Evolutionary conservation across 1,140 invertebrate species (phyloP).

Genomic region (Sitophilus oryzae): DNA sequence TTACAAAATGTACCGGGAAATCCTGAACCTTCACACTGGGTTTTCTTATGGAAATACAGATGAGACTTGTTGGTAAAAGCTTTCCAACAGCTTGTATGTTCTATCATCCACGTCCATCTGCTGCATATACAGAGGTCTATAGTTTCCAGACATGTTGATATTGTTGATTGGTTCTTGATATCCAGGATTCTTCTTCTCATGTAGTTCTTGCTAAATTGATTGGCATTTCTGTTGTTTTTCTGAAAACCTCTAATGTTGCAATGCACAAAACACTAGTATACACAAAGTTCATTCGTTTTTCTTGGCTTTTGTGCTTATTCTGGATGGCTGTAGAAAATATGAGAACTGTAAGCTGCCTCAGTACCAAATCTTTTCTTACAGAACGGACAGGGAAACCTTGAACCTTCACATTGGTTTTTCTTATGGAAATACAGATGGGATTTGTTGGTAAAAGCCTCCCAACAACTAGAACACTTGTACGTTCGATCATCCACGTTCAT

Average conservation of each 20-base stretch:
- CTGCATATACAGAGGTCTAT: conserved; percentile 2
- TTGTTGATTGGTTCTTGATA: too few relatives aligned
- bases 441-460: conserved; percentile 40
- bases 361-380: conserved; percentile 43
- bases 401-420: conserved; percentile 42
- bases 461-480: conserved; percentile 41
- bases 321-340: conserved; percentile 43
- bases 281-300: too few relatives aligned
- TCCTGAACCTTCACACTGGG: conserved; percentile 40
- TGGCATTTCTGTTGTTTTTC: too few relatives aligned
- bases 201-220: too few relatives aligned
- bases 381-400: conserved; percentile 42
- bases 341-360: conserved; percentile 41
- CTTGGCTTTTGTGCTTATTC: too few relatives aligned
- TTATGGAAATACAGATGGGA: conserved; percentile 44
- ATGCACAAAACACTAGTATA: too few relatives aligned
- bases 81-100: conserved; percentile 39
- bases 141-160: too few relatives aligned
- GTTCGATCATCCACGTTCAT: conserved; percentile 23
- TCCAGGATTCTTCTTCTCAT: too few relatives aligned
- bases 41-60: conserved; percentile 44
- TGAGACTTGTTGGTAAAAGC: conserved; percentile 42
- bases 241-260: too few relatives aligned
- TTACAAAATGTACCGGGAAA: conserved; percentile 44
- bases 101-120: conserved; percentile 19